phyloP scores from a whole-genome alignment of 92 coral and sea anemone species.

The Anthopleura xanthogrammica region DNA sequence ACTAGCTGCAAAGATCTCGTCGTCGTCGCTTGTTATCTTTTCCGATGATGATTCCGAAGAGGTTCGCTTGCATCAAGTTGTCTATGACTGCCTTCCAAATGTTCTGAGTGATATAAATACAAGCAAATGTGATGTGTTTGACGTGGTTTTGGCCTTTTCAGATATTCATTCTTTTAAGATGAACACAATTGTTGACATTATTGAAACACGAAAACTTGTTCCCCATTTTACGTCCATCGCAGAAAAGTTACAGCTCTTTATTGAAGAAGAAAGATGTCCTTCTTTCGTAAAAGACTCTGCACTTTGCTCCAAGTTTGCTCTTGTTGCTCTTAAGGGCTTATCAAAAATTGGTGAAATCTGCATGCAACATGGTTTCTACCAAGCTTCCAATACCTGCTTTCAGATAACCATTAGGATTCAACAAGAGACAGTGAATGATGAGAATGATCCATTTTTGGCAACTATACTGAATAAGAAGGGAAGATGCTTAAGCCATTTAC shows the following conservation, averaged over 20 bases:
- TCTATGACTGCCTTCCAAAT: constrained; percentile 3
- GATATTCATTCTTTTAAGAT: not conserved
- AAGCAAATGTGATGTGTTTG: not conserved
- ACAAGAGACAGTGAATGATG: not conserved
- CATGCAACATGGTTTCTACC: not conserved
- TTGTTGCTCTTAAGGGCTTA: not conserved
- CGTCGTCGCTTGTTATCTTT: constrained; percentile 39
- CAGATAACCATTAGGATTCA: not conserved
- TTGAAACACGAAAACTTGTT: not conserved
- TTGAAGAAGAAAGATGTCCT: not conserved
- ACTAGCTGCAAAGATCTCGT: constrained; percentile 24
- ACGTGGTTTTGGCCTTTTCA: not conserved
- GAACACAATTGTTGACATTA: not conserved
- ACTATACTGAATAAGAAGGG: not conserved
- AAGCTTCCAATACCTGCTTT: not conserved
- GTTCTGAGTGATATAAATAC: not conserved
- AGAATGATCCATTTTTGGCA: constrained; percentile 36
- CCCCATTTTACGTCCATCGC: constrained; percentile 18
- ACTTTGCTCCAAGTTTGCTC: not conserved
- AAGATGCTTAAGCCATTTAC: not conserved
- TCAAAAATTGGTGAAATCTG: not conserved
- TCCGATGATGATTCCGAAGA: not conserved
- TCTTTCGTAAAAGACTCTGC: not conserved
- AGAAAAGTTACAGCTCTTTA: constrained; percentile 32
- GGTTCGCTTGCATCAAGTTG: constrained; percentile 48